Conservation (phyloP, 2,113 vertebrate genomes). For the Thermophis baileyi region DNA sequence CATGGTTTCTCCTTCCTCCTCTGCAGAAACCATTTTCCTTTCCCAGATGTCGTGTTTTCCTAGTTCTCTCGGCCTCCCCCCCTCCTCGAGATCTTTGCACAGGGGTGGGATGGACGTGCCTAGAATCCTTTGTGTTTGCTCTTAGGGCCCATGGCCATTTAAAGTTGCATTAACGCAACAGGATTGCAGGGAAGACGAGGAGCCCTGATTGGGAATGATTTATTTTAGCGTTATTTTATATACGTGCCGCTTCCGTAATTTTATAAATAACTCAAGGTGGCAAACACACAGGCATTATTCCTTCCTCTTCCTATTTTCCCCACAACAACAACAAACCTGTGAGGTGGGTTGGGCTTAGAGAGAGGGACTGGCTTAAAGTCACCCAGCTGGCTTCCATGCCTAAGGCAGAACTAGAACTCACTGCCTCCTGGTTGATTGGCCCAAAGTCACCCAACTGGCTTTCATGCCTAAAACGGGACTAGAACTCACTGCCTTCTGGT, state of each 20-base stretch:
- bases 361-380: not conserved
- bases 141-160: no score
- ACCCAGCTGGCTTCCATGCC: no score
- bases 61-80: not conserved
- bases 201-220: not conserved
- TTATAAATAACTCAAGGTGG: not conserved
- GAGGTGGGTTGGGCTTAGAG: not conserved
- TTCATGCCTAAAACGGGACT: no score
- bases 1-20: not conserved
- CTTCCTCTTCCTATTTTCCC: not conserved
- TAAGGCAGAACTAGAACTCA: no score
- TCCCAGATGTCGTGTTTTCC: not conserved
- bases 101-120: not conserved
- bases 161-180: no score
- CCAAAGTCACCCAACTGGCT: no score
- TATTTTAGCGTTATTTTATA: not conserved
- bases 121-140: not conserved
- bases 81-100: not conserved
- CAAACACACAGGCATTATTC: not conserved
- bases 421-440: no score
- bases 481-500: no score
- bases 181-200: not conserved
- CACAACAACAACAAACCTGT: not conserved
- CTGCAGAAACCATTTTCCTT: not conserved
- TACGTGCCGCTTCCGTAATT: accelerated